Evolutionary conservation across 2,888 invertebrate species (phyloP), one percentile per base, ranked within the genome.

Genomic region (Punctoribates punctum): DNA sequence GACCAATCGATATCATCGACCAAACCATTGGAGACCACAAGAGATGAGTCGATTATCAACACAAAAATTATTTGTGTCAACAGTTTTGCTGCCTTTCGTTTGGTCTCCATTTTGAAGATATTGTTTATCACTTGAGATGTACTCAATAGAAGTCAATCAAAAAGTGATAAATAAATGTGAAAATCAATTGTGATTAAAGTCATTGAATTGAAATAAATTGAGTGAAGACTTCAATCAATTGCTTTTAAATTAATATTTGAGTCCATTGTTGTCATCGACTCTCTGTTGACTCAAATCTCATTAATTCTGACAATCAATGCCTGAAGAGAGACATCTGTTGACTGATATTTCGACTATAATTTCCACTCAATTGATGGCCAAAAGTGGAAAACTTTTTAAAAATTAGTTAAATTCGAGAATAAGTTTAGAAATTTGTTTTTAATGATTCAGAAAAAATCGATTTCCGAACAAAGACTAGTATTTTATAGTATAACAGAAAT

Each of bases 1-100:
- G 65, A 65, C 38, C 29, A 65, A 65, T 65, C 65, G 29, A 65
- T 65, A 27, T 57, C 62, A 62, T 62, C 62, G 17, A 27, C 29
- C 17, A 29, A 34, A 2, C 62, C 62, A 34, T 62, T 27, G 34
- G 25, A 27, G n/a, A 34, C 17, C 34, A 62, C 62, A 3, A 29
- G 5, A 25, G 62, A 62, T 4, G 17, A 29, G 15, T 9, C 8
- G 8, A 34, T 29, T 5, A 62, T 5, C 17, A 62, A n/a, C 17
- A 62, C 29, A 62, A 27, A 27, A 13, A 62, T 17, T 15, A 62
- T 23, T 23, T 13, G 57, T 20, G 57, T 34, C 62, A 62, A 34
- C n/a, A 29, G 29, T 62, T 29, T 62, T 34, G 25, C 27, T 27
- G 29, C 17, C 17, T n/a, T 62, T 13, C 5, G 29, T 62, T 62